A percentile compares a stretch with the other conserved stretches of the same genome.
phyloP scores from a whole-genome alignment of 1,140 invertebrate species.

The Ephestia elutella region DNA sequence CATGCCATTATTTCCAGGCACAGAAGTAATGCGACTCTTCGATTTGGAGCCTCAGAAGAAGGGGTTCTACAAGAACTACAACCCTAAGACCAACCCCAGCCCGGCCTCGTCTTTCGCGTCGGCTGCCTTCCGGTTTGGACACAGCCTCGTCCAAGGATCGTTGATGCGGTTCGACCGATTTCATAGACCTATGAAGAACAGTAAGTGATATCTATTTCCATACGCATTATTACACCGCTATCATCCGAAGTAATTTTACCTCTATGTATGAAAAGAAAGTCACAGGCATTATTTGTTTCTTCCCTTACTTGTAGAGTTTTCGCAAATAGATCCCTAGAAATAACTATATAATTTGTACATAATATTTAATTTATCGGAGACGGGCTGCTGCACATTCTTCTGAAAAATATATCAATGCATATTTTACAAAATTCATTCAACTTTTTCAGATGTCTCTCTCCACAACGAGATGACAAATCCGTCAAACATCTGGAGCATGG shows the following conservation, averaged over 20 bases:
- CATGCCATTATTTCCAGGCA: constrained; percentile 61
- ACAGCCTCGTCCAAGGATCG: constrained; percentile 90
- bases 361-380: no score
- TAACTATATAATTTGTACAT: no score
- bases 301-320: no score
- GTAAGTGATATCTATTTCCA: constrained; percentile 60
- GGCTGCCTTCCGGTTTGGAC: constrained; percentile 97
- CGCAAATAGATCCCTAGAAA: no score
- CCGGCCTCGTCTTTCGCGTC: constrained; percentile 94
- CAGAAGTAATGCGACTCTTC: constrained; percentile 82
- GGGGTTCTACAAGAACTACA: constrained; percentile 84
- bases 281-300: no score
- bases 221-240: no score
- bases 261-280: no score
- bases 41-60: constrained; percentile 78
- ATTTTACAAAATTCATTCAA: no score
- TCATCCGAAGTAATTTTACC: no score
- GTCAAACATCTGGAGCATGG: constrained; percentile 78
- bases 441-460: constrained; percentile 81
- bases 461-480: constrained; percentile 84
- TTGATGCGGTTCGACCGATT: constrained; percentile 79
- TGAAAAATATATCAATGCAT: no score
- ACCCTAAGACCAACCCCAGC: constrained; percentile 86
- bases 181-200: constrained; percentile 79
- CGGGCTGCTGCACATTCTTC: no score